Percentiles rank a stretch among this genome's conserved stretches.
These are phyloP conservation scores for Mormyrus hasselquistii DNA, from an alignment of 2,797 vertebrate species.

Conservation along the genomic window DNA sequence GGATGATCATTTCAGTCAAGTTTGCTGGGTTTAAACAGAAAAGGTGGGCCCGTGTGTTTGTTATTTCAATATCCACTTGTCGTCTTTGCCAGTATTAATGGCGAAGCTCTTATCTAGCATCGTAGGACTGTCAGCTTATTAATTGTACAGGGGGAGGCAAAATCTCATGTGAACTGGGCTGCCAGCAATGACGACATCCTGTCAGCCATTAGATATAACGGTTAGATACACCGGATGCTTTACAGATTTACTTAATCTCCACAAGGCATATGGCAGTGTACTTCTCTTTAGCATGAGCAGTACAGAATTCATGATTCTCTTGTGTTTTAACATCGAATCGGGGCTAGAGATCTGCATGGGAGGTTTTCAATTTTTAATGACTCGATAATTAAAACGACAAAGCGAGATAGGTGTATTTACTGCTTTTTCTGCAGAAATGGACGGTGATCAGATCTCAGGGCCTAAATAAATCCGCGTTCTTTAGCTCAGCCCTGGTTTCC, in stretches of 20 bases:
- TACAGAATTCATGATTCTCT: not conserved
- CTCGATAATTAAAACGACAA: not conserved
- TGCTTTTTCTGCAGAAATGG: not conserved
- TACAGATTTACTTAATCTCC: not conserved
- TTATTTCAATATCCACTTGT: not conserved
- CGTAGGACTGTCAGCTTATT: not conserved
- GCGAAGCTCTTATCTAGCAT: not conserved
- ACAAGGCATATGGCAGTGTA: not conserved
- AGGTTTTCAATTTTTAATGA: not conserved
- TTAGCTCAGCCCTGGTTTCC: not conserved
- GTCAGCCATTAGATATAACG: constrained; percentile 6
- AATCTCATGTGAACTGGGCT: not conserved
- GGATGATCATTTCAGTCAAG: not conserved
- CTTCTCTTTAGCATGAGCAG: not conserved
- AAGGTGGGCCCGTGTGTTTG: not conserved
- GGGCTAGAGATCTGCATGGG: not conserved
- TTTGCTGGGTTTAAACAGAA: not conserved
- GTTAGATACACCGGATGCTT: not conserved
- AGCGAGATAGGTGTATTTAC: not conserved
- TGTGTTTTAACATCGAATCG: not conserved
- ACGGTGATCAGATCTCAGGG: not conserved
- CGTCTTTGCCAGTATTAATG: not conserved
- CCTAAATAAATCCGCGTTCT: not conserved
- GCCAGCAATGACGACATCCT: not conserved
- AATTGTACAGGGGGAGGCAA: not conserved